Conservation (phyloP, 1,140 invertebrate species). For the Scaptomyza pallida region DNA sequence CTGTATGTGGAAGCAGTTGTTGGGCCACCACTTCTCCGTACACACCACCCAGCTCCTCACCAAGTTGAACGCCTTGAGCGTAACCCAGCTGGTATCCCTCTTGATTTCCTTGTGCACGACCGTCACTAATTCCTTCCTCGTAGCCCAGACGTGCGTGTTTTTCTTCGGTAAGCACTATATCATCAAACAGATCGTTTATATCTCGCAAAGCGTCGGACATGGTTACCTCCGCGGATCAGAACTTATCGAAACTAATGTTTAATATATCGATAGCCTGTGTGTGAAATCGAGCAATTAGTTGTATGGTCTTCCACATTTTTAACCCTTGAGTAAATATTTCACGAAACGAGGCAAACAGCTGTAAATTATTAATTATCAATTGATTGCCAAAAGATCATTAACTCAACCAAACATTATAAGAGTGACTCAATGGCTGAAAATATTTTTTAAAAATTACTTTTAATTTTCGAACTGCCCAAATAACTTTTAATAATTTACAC, state of each 20-base stretch:
- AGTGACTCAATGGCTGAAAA: too few species aligned
- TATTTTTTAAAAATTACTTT: conserved; percentile 5
- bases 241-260: conserved; percentile 7
- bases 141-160: conserved; percentile 85
- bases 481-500: conserved; percentile 46
- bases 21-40: conserved; percentile 84
- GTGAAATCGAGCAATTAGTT: neutral
- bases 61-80: conserved; percentile 87
- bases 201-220: conserved; percentile 80
- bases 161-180: conserved; percentile 87
- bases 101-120: conserved; percentile 85
- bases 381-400: conserved; percentile 18
- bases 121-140: conserved; percentile 86
- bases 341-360: neutral
- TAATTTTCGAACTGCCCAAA: conserved; percentile 52
- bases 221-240: neutral
- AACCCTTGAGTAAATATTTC: neutral
- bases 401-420: too few species aligned
- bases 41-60: conserved; percentile 87
- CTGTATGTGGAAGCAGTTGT: conserved; percentile 58
- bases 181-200: conserved; percentile 88
- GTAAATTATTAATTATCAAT: neutral
- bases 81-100: conserved; percentile 88
- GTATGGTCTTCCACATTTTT: neutral
- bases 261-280: conserved; percentile 17